These are phyloP conservation scores for Athrips mouffetella DNA, from an alignment of 2,888 invertebrate species.

Conservation along the genomic window DNA sequence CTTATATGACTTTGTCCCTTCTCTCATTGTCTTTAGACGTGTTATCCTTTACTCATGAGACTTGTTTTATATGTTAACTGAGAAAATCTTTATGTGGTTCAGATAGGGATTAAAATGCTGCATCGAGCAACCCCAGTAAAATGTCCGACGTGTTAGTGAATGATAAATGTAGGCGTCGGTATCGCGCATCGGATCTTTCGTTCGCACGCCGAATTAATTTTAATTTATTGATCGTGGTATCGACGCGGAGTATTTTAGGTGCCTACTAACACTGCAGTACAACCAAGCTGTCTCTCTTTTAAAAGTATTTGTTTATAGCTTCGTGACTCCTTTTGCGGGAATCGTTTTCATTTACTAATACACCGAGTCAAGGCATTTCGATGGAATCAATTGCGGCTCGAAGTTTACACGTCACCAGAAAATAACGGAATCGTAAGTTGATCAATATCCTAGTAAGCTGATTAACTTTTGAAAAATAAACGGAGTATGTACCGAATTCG, in stretches of 20 bases:
- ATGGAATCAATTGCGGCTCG: too few species aligned
- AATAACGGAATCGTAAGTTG: too few species aligned
- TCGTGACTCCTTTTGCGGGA: constrained; percentile 33
- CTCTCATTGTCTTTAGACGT: constrained; percentile 65
- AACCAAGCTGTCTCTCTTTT: constrained; percentile 51
- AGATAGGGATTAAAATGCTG: constrained; percentile 60
- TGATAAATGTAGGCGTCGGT: constrained; percentile 78
- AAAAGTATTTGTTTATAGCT: constrained; percentile 54
- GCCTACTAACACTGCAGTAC: constrained; percentile 58
- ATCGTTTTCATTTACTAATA: constrained; percentile 9
- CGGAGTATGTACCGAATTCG: too few species aligned
- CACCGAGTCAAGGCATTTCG: neutral
- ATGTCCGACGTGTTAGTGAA: constrained; percentile 77
- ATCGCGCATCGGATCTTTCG: constrained; percentile 77
- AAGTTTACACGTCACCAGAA: too few species aligned
- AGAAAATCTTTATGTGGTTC: constrained; percentile 44
- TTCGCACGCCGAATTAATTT: constrained; percentile 79
- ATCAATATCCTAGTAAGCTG: too few species aligned
- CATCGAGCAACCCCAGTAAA: constrained; percentile 58
- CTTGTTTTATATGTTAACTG: constrained; percentile 59
- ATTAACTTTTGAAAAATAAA: too few species aligned
- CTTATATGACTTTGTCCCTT: constrained; percentile 52
- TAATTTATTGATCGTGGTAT: constrained; percentile 78
- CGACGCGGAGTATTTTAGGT: constrained; percentile 73
- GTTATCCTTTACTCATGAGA: constrained; percentile 48